These are phyloP conservation scores for Tenebrosternarchus preto DNA, from an alignment of 2,113 vertebrate genomes.

Conservation along the genomic window DNA sequence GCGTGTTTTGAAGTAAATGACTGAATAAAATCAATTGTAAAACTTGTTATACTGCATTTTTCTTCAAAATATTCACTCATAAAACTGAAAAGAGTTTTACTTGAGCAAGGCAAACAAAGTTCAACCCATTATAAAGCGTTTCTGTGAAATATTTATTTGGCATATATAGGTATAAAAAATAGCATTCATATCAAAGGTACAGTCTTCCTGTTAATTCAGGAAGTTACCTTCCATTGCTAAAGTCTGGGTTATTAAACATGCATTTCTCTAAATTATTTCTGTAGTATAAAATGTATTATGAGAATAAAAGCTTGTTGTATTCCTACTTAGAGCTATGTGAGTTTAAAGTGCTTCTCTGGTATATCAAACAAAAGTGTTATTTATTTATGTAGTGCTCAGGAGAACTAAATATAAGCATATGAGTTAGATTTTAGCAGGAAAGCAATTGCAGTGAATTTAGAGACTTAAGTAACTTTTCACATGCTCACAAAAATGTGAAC, in stretches of 20 bases:
- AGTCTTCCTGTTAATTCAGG: not conserved
- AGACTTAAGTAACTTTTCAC: not conserved
- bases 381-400: too few species aligned
- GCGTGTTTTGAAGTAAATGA: conserved; percentile 83
- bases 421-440: too few species aligned
- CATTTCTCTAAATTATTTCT: too few species aligned
- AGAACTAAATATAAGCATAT: too few species aligned
- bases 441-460: too few species aligned
- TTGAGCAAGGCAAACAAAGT: too few species aligned
- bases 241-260: too few species aligned
- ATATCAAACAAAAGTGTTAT: too few species aligned
- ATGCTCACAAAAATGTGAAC: not conserved
- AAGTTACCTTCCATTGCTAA: not conserved
- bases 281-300: too few species aligned
- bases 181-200: not conserved
- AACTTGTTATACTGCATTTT: conserved; percentile 54
- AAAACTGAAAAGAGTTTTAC: not conserved
- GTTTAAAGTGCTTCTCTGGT: too few species aligned
- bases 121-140: not conserved
- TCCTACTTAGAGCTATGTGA: too few species aligned
- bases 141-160: conserved; percentile 7
- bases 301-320: too few species aligned
- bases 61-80: conserved; percentile 9
- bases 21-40: conserved; percentile 78
- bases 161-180: conserved; percentile 1